Evolutionary conservation across 2,888 invertebrate species (phyloP).

Genomic region (Volucella bombylans): DNA sequence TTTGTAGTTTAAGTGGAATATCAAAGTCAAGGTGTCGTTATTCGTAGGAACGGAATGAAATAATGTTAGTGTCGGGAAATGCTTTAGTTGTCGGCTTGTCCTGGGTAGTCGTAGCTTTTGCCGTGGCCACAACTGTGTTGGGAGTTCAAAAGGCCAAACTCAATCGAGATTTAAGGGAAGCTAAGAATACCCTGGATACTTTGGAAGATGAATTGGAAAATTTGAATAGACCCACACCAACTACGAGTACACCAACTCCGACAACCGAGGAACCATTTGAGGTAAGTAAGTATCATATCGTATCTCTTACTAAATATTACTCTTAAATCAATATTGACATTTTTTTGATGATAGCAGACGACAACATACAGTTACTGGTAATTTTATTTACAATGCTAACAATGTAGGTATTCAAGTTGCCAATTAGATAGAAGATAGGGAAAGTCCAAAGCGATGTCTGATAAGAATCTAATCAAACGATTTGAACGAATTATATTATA

Average conservation of each 20-base stretch:
- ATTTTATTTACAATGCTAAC: background rate
- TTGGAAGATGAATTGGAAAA: conserved; percentile 68
- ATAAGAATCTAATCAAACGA: conserved; percentile 19
- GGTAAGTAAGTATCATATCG: conserved; percentile 16
- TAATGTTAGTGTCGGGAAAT: conserved; percentile 37
- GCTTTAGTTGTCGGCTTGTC: conserved; percentile 69
- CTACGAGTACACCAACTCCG: background rate
- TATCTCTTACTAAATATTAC: background rate
- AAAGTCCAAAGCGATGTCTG: background rate
- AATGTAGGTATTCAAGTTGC: background rate
- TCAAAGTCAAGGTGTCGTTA: no score
- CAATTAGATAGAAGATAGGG: background rate
- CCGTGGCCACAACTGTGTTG: conserved; percentile 74
- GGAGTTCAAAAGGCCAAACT: conserved; percentile 74
- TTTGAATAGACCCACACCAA: conserved; percentile 50
- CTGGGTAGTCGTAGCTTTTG: conserved; percentile 75
- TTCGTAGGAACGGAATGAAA: background rate
- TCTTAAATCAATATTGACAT: background rate
- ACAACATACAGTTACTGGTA: background rate
- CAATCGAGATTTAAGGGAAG: conserved; percentile 72
- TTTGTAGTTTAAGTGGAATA: no score
- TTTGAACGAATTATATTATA: background rate
- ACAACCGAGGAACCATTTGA: background rate
- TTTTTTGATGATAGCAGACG: background rate
- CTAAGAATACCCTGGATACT: conserved; percentile 71